These are phyloP conservation scores for Chrysomallon squamiferum DNA, from an alignment of 1,140 invertebrate genomes.

Conservation along the genomic window DNA sequence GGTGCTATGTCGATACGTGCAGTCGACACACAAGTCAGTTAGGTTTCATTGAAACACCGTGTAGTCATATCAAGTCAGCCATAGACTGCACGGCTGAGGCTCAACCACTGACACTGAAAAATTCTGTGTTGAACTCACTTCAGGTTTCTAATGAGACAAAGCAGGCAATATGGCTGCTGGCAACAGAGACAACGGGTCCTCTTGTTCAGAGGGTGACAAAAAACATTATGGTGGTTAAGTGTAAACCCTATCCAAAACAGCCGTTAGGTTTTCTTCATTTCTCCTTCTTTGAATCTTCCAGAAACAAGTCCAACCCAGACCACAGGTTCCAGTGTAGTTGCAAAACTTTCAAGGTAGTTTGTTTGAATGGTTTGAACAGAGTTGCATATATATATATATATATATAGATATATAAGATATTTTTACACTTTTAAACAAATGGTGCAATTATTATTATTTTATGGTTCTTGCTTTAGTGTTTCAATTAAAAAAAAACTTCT, in stretches of 20 bases:
- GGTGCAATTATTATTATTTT: too few relatives aligned
- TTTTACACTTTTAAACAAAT: too few relatives aligned
- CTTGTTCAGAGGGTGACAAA: constrained; percentile 80
- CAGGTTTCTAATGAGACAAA: constrained; percentile 72
- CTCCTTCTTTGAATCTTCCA: constrained; percentile 68
- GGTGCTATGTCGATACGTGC: constrained; percentile 76
- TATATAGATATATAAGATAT: too few relatives aligned
- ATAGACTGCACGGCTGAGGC: constrained; percentile 73
- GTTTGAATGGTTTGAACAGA: too few relatives aligned
- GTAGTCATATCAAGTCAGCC: constrained; percentile 76
- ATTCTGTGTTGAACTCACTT: constrained; percentile 72
- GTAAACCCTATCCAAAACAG: constrained; percentile 73
- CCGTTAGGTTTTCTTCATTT: constrained; percentile 80
- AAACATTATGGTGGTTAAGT: constrained; percentile 80
- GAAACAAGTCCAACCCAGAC: constrained; percentile 67
- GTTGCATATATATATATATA: too few relatives aligned
- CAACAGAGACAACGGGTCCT: constrained; percentile 72
- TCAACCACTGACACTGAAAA: constrained; percentile 71
- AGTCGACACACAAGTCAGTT: constrained; percentile 36
- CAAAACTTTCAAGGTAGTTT: constrained; percentile 68
- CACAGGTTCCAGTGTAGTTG: constrained; percentile 74
- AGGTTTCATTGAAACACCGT: constrained; percentile 55
- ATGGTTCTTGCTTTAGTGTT: too few relatives aligned
- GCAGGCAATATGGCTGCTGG: constrained; percentile 73
- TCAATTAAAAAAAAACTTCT: too few relatives aligned